Evolutionary conservation across 2,797 vertebrate species (phyloP).

Genomic region (Periparus ater): DNA sequence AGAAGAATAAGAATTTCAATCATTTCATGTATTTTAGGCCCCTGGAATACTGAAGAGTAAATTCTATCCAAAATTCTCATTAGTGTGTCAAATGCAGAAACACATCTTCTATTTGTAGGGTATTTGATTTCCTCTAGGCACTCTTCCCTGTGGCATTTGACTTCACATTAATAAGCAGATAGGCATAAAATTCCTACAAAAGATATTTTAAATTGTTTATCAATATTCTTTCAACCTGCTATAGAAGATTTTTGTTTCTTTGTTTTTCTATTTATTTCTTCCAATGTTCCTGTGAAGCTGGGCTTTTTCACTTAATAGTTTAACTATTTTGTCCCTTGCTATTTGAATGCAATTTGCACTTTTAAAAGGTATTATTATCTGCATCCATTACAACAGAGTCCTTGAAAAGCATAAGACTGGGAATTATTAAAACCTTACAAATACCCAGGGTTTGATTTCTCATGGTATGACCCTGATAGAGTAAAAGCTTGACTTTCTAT

Average conservation of each 20-base stretch:
- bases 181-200: neutral
- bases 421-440: neutral
- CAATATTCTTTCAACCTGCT: neutral
- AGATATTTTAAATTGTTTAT: neutral
- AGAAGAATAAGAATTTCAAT: neutral
- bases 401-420: neutral
- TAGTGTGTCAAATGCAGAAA: neutral
- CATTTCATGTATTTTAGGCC: neutral
- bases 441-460: neutral
- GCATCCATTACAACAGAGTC: neutral
- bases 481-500: neutral
- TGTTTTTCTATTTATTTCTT: neutral
- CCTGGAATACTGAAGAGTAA: neutral
- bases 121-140: neutral
- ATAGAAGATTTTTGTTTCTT: neutral
- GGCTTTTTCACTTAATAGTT: neutral
- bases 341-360: neutral
- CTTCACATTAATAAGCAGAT: neutral
- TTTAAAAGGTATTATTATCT: neutral
- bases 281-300: neutral
- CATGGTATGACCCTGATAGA: neutral
- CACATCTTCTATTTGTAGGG: neutral
- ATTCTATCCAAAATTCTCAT: neutral
- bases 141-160: neutral
- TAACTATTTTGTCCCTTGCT: neutral